These are phyloP conservation scores for Scyliorhinus canicula DNA, from an alignment of 2,797 vertebrate genomes.

Conservation along the genomic window DNA sequence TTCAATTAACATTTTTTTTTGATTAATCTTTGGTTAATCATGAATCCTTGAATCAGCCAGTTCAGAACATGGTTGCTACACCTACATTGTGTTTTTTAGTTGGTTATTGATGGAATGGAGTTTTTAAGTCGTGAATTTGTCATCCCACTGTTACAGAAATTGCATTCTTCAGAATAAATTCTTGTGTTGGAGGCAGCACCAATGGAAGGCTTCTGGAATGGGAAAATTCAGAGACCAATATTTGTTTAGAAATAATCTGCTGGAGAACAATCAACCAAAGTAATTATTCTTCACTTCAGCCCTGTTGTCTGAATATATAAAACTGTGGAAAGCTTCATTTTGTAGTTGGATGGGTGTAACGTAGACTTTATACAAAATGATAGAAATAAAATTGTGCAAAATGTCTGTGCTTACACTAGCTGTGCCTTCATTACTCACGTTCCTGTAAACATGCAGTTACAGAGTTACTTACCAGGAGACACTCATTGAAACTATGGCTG, in stretches of 20 bases:
- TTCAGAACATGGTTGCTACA: slow-evolving; percentile 69
- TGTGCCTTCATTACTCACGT: slow-evolving; percentile 61
- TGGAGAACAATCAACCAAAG: slow-evolving; percentile 65
- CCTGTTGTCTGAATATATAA: slow-evolving; percentile 58
- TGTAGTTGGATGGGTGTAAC: slow-evolving; percentile 30
- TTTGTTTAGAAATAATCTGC: slow-evolving; percentile 56
- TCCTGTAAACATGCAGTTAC: slow-evolving; percentile 56
- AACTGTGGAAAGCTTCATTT: slow-evolving; percentile 33
- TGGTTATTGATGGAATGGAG: slow-evolving; percentile 57
- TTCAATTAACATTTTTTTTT: slow-evolving; percentile 58
- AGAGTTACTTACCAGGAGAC: slow-evolving; percentile 57
- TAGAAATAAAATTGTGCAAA: slow-evolving; percentile 42
- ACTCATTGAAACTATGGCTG: slow-evolving; percentile 41
- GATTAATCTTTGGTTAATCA: slow-evolving; percentile 71
- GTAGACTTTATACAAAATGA: slow-evolving; percentile 37
- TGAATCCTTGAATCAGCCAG: slow-evolving; percentile 57
- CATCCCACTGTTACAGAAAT: slow-evolving; percentile 84
- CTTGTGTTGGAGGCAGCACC: slow-evolving; percentile 82
- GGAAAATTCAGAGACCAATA: slow-evolving; percentile 56
- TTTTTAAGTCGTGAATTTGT: slow-evolving; percentile 65
- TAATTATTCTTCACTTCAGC: slow-evolving; percentile 52
- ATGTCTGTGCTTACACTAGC: slow-evolving; percentile 58
- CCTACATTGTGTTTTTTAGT: slow-evolving; percentile 79
- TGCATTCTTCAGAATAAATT: slow-evolving; percentile 86
- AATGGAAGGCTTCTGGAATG: slow-evolving; percentile 66